These are phyloP conservation scores for Lepidocolaptes lacrymiger DNA, from an alignment of 2,797 vertebrate species.

Conservation along the genomic window DNA sequence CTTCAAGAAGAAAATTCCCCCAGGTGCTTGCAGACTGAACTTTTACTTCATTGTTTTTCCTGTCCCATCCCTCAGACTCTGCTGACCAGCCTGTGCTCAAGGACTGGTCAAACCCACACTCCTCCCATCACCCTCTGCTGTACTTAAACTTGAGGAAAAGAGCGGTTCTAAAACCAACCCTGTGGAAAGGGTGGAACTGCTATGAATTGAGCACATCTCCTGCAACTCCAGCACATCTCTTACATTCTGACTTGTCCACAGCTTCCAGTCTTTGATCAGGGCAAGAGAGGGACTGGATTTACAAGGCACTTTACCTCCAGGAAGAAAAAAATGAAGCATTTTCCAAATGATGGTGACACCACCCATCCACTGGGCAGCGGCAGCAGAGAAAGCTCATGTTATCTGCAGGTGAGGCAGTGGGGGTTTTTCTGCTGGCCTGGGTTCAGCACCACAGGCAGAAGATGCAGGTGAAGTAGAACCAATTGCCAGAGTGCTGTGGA, in stretches of 20 bases:
- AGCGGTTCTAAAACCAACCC: not conserved
- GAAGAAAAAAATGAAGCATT: not conserved
- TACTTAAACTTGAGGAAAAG: not conserved
- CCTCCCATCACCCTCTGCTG: not conserved
- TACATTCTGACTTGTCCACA: not conserved
- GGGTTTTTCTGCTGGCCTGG: not conserved
- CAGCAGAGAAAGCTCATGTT: not conserved
- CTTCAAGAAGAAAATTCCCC: not conserved
- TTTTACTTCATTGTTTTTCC: not conserved
- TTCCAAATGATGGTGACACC: not conserved
- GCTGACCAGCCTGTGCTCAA: not conserved
- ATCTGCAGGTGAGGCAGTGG: not conserved
- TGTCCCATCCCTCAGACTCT: not conserved
- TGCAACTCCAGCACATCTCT: not conserved
- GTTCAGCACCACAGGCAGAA: not conserved
- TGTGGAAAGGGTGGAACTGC: not conserved
- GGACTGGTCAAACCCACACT: not conserved
- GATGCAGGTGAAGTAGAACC: not conserved
- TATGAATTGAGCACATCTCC: not conserved
- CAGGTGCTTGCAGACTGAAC: not conserved
- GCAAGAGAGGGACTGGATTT: not conserved
- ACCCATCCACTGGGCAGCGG: fast-evolving
- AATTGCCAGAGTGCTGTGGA: not conserved
- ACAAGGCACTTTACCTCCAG: not conserved
- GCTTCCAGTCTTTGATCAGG: not conserved